A percentile compares a stretch with the other conserved stretches of the same genome.
These are phyloP conservation scores for Semotilus atromaculatus DNA, from an alignment of 2,797 vertebrate species.

Conservation along the genomic window DNA sequence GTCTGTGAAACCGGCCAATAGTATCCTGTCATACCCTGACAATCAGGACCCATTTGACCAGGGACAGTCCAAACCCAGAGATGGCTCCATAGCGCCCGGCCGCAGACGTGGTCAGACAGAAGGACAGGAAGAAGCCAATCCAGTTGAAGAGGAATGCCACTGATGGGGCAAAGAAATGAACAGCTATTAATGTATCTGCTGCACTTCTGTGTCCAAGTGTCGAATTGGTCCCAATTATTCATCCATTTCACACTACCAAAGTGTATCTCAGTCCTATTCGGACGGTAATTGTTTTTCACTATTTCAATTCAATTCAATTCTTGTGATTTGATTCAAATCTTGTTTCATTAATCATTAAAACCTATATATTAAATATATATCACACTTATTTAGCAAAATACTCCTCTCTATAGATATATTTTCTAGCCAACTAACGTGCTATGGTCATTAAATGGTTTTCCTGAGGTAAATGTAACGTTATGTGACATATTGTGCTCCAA, in stretches of 20 bases:
- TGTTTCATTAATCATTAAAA: too few relatives aligned
- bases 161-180: slow-evolving; percentile 60
- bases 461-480: too few relatives aligned
- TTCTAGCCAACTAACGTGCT: too few relatives aligned
- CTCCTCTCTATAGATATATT: too few relatives aligned
- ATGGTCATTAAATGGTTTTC: too few relatives aligned
- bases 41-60: slow-evolving; percentile 99
- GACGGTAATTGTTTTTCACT: neutral
- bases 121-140: slow-evolving; percentile 99
- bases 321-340: too few relatives aligned
- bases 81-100: slow-evolving; percentile 97
- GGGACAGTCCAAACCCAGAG: slow-evolving; percentile 96
- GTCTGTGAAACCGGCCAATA: neutral
- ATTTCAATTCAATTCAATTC: too few relatives aligned
- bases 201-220: neutral
- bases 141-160: slow-evolving; percentile 99
- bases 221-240: neutral
- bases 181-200: neutral
- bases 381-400: too few relatives aligned
- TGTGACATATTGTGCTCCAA: too few relatives aligned
- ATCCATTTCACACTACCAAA: neutral
- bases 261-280: neutral
- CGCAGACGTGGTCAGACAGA: slow-evolving; percentile 96
- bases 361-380: too few relatives aligned
- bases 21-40: slow-evolving; percentile 88